Base-by-base conservation (phyloP, 2,113 vertebrate genomes). In the Lagopus muta region DNA sequence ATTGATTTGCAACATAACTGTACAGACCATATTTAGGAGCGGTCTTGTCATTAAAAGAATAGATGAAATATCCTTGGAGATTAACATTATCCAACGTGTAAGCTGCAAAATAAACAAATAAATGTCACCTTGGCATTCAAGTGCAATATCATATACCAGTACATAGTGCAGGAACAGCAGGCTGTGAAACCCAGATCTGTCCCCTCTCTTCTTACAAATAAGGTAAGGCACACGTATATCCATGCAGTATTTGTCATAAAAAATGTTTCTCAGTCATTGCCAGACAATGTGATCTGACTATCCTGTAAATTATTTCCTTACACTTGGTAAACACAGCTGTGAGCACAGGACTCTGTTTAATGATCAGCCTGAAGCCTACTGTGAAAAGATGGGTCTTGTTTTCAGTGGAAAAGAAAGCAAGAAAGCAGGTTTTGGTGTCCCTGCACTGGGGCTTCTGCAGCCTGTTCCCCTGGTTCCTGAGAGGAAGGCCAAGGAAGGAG, bases 51-150 rank as follows among this genome's bases (percentile, higher is more conserved):
- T 94, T 99, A 84, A 99, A 98, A 16, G 98, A 98, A 90, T 99
- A 99, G 9, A 98, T 97, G 88, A 99, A 99, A 97, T 99, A 99
- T n/a, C 99, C 99, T 88, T 98, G 98, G 60, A 99, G 97, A 95
- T 99, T 99, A 45, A 99, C 96, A 0, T 98, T 98, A 80, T 99
- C 99, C 97, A 99, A 93, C 30, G 93, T 66, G 66, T 98, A 97
- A 27, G 99, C 99, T 99, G 95, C 14, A 84, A 96, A 92, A 54
- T 52, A 43, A 83, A 91, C 2, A 90, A 84, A 71, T 90, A 38
- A 45, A 80, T 12, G 74, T 18, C 28, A 43, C 32, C 91, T 34
- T 27, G 71, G 30, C 85, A 82, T 43, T 89, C 65, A 91, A 72
- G 55, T 83, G 8, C 52, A 66, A 18, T 57, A 70, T 58, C 55